Conservation (phyloP, 2,888 invertebrate genomes). For the Sarcophaga subvicina region DNA sequence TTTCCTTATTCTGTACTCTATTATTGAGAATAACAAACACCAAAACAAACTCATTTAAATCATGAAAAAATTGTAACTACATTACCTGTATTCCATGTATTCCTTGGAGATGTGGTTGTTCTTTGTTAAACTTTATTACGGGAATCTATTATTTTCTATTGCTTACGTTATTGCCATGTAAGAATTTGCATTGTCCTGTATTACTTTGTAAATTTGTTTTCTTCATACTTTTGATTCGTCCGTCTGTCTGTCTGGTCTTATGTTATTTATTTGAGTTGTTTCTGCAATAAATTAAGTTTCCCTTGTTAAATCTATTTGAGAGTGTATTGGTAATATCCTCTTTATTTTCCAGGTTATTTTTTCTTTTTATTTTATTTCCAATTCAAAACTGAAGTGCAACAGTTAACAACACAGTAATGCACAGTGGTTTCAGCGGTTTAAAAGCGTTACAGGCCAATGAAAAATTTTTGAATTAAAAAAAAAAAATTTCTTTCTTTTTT, state of each 20-base stretch:
- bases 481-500: background rate
- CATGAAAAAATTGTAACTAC: no score
- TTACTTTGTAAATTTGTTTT: slow-evolving; percentile 42
- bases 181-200: slow-evolving; percentile 29
- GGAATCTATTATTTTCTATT: slow-evolving; percentile 45
- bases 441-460: no score
- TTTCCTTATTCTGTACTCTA: no score
- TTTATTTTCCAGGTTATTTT: background rate
- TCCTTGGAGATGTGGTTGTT: slow-evolving; percentile 52
- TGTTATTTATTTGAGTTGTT: slow-evolving; percentile 51
- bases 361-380: background rate
- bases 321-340: slow-evolving; percentile 52
- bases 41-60: no score
- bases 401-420: slow-evolving; percentile 11
- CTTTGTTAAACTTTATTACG: slow-evolving; percentile 51
- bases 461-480: no score
- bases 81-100: slow-evolving; percentile 60
- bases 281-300: slow-evolving; percentile 62
- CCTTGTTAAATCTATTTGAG: slow-evolving; percentile 57
- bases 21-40: no score
- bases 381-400: slow-evolving; percentile 36
- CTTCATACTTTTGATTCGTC: background rate
- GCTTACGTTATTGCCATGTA: no score
- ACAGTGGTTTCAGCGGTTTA: background rate
- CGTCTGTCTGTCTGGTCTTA: slow-evolving; percentile 8